Conservation (phyloP, 2,797 vertebrate genomes). For the Mycteria americana region DNA sequence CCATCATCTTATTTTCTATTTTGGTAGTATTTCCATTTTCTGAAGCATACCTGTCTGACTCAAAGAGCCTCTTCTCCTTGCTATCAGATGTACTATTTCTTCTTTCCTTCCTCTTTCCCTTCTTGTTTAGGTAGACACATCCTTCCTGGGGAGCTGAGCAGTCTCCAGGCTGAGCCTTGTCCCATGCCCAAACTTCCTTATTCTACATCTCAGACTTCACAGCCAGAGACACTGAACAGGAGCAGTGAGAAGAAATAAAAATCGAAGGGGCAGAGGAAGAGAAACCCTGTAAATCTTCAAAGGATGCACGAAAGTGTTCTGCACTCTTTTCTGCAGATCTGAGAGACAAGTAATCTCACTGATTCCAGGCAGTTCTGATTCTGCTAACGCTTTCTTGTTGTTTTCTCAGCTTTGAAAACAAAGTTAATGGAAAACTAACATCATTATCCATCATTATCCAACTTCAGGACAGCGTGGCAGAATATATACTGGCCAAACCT, state of each 20-base stretch:
- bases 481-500: accelerated
- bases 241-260: not conserved
- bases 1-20: not conserved
- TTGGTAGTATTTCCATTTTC: not conserved
- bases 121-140: constrained; percentile 58
- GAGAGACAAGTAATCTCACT: not conserved
- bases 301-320: not conserved
- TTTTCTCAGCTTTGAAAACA: not conserved
- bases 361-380: not conserved
- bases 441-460: not conserved
- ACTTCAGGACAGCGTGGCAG: not conserved
- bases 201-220: not conserved
- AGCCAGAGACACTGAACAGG: not conserved
- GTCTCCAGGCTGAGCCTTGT: constrained; percentile 6
- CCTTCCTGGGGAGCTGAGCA: constrained; percentile 48
- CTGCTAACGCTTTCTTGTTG: not conserved
- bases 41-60: constrained; percentile 24
- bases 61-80: not conserved
- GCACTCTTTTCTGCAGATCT: not conserved
- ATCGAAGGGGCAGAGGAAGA: accelerated
- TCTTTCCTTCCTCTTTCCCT: constrained; percentile 48
- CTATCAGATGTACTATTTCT: constrained; percentile 30
- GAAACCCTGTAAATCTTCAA: not conserved
- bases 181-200: not conserved
- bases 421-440: not conserved